phyloP scores from a whole-genome alignment of 2,113 vertebrate species.

The Alectura lathami region DNA sequence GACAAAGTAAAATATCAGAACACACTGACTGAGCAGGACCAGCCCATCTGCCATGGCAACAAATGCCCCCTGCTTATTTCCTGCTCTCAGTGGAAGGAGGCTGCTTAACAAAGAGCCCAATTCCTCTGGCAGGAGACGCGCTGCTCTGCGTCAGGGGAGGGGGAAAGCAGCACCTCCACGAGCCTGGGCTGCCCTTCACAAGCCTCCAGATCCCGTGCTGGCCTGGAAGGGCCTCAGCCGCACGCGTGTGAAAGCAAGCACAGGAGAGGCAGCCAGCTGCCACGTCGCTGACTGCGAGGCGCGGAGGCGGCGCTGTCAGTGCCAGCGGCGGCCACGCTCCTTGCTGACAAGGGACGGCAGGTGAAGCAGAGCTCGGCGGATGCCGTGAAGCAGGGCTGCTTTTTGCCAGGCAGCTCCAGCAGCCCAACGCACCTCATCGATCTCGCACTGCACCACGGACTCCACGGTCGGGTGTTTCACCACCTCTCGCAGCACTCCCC shows the following conservation, averaged over 20 bases:
- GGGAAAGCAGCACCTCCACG: neutral
- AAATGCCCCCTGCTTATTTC: neutral
- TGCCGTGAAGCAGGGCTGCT: neutral
- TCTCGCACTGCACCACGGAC: slow-evolving; percentile 94
- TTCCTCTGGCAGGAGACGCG: neutral
- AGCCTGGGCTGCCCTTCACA: neutral
- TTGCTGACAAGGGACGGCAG: neutral
- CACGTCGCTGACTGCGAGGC: slow-evolving; percentile 47
- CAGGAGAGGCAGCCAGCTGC: slow-evolving; percentile 41
- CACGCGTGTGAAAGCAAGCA: neutral
- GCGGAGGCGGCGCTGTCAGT: slow-evolving; percentile 41
- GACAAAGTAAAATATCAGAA: neutral
- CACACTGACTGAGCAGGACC: neutral
- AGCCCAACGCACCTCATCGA: slow-evolving; percentile 87
- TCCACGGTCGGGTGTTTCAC: slow-evolving; percentile 92
- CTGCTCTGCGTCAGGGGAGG: accelerated
- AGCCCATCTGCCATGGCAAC: neutral
- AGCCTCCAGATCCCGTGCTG: neutral
- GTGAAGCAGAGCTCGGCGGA: neutral
- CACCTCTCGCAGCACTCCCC: slow-evolving; percentile 93
- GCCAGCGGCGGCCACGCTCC: neutral
- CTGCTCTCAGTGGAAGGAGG: neutral
- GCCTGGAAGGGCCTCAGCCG: slow-evolving; percentile 1
- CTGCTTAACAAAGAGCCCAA: neutral
- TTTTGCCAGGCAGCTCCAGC: accelerated